These are phyloP conservation scores for Crambe crambe DNA, from an alignment of 37 sponge, comb jelly and placozoan species.

Conservation along the genomic window DNA sequence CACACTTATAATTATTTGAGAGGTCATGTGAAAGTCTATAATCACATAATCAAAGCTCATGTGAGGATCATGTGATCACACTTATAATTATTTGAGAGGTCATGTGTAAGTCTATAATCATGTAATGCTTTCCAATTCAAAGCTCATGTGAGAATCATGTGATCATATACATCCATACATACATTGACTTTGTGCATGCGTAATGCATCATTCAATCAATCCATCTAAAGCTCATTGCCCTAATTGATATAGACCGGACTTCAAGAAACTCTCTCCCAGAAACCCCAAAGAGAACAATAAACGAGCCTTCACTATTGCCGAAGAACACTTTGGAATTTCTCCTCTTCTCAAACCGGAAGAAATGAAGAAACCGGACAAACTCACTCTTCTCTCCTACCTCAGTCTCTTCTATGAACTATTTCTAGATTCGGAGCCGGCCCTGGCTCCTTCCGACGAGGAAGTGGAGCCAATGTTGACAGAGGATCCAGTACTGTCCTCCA, in stretches of 20 bases:
- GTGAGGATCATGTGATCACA: background rate
- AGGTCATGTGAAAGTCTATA: background rate
- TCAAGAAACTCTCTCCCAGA: constrained; percentile 25
- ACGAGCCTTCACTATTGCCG: constrained; percentile 75
- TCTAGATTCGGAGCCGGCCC: constrained; percentile 53
- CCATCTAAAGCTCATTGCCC: too few relatives aligned
- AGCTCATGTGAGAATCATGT: background rate
- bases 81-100: background rate
- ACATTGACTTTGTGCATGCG: too few relatives aligned
- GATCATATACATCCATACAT: too few relatives aligned
- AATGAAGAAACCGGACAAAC: constrained; percentile 69
- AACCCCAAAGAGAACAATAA: constrained; percentile 37
- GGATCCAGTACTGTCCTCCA: background rate
- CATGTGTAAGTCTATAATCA: background rate
- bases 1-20: background rate
- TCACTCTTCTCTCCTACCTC: constrained; percentile 75
- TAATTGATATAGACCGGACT: constrained; percentile 56
- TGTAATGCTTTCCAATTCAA: background rate
- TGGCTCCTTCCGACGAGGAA: background rate
- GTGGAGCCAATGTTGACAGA: background rate
- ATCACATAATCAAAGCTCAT: background rate
- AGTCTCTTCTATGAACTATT: constrained; percentile 72
- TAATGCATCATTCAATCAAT: too few relatives aligned
- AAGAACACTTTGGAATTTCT: constrained; percentile 50
- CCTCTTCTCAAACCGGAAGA: constrained; percentile 70